Evolutionary conservation across 2,113 vertebrate species (phyloP), one percentile per base, ranked within the genome.

Genomic region (Perca fluviatilis): DNA sequence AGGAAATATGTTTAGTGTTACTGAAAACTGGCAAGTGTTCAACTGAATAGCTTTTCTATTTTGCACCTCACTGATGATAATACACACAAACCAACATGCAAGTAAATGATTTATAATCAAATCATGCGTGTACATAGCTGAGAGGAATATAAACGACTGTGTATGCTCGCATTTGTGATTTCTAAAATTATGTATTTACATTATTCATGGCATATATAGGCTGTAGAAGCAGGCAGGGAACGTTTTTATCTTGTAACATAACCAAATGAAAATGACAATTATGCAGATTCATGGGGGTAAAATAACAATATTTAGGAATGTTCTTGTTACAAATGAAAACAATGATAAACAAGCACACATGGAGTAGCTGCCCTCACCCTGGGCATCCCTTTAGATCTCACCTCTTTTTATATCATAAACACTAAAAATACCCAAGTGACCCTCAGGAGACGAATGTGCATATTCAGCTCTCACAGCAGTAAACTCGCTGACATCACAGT

Each of bases 401-500:
- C 86, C 53, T 87, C 62, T 83, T 88, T 92, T 88, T 83, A 74
- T 83, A 87, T 80, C 84, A 86, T 80, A 90, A 92, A 93, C 84
- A 86, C 90, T 92, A 92, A 90, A 94, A 94, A 93, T 91, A 92
- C 69, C 80, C 62, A 30, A 82, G 80, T 91, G 93, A 93, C 93
- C 93, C 90, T 82, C 73, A 80, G 86, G 87, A 91, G 84, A 66
- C 69, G 65, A 69, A 89, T 82, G 87, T 88, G 89, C 88, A 89
- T 86, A 83, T 90, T 93, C 88, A 91, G 90, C 89, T 87, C 72
- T 79, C 72, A 56, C 87, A 83, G 83, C 87, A 80, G 85, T 76
- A 88, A 93, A 94, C 65, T 68, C 71, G 92, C 93, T 93, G 94
- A 95, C 91, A 88, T 91, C 88, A 90, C 91, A 72, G 77, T 86